phyloP scores from a whole-genome alignment of 2,888 invertebrate genomes.

The Rotaria socialis region DNA sequence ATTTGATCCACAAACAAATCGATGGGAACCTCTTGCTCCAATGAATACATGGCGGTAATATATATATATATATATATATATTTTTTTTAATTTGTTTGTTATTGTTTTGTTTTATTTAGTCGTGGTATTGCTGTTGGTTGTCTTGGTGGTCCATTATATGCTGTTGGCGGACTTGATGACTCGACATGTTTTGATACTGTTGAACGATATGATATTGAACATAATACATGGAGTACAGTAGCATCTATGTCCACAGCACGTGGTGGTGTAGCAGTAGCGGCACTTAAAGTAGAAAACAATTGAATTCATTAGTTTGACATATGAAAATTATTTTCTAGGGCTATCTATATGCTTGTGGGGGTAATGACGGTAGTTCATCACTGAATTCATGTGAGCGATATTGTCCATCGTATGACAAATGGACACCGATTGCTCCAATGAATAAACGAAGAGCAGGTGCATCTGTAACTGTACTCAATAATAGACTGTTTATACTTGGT shows the following conservation, averaged over 20 bases:
- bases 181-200: slow-evolving; percentile 61
- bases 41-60: slow-evolving; percentile 32
- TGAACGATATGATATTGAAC: slow-evolving; percentile 60
- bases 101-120: slow-evolving; percentile 49
- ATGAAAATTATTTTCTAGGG: slow-evolving; percentile 50
- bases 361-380: slow-evolving; percentile 62
- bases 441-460: slow-evolving; percentile 61
- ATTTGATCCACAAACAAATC: slow-evolving; percentile 59
- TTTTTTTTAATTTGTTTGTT: background rate
- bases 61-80: no score
- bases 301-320: background rate
- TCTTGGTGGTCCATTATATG: slow-evolving; percentile 61
- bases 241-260: slow-evolving; percentile 60
- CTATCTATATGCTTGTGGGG: slow-evolving; percentile 61
- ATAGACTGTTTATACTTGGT: slow-evolving; percentile 59
- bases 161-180: slow-evolving; percentile 63
- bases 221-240: slow-evolving; percentile 60
- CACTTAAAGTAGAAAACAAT: slow-evolving; percentile 51
- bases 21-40: slow-evolving; percentile 52
- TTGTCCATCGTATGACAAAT: slow-evolving; percentile 60
- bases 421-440: slow-evolving; percentile 60
- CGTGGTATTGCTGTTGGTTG: slow-evolving; percentile 62
- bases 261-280: slow-evolving; percentile 62
- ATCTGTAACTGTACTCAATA: slow-evolving; percentile 61
- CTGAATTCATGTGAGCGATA: slow-evolving; percentile 62